Percentiles rank a stretch among this genome's conserved stretches.
Conservation (phyloP, 2,113 vertebrate genomes). For the Neotragus pygmaeus region DNA sequence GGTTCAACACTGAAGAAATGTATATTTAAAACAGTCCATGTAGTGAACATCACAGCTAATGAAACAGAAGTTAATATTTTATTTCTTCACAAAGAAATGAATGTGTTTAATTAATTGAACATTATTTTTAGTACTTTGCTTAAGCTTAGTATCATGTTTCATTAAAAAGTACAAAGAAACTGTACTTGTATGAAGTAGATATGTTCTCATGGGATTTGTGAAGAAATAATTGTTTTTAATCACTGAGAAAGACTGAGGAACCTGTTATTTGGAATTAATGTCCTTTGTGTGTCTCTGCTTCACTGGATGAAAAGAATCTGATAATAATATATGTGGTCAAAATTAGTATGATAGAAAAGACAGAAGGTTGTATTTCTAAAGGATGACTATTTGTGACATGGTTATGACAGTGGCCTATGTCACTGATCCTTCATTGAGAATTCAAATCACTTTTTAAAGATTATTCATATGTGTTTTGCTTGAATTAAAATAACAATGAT, state of each 20-base stretch:
- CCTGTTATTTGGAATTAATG: constrained; percentile 44
- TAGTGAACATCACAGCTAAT: constrained; percentile 42
- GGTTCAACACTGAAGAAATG: constrained; percentile 55
- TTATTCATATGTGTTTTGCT: constrained; percentile 28
- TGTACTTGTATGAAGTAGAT: constrained; percentile 59
- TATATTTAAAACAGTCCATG: constrained; percentile 42
- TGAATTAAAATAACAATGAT: neutral
- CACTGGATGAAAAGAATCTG: constrained; percentile 50
- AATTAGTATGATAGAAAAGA: constrained; percentile 26
- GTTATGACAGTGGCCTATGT: neutral
- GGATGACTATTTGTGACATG: neutral
- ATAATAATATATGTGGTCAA: constrained; percentile 33
- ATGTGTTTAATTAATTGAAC: constrained; percentile 71
- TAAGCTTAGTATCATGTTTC: constrained; percentile 67
- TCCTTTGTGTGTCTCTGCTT: constrained; percentile 32
- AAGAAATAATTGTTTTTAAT: constrained; percentile 70
- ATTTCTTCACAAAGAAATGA: constrained; percentile 58
- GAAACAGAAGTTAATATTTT: constrained; percentile 59
- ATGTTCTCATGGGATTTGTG: constrained; percentile 50
- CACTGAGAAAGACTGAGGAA: constrained; percentile 22
- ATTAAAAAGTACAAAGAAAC: constrained; percentile 62
- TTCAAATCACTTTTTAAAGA: constrained; percentile 49
- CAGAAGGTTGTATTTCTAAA: constrained; percentile 21
- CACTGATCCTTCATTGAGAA: neutral
- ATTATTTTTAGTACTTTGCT: constrained; percentile 70